A percentile compares a stretch with the other conserved stretches of the same genome.
Conservation (phyloP, 2,113 vertebrate species). For the Antechinus flavipes region DNA sequence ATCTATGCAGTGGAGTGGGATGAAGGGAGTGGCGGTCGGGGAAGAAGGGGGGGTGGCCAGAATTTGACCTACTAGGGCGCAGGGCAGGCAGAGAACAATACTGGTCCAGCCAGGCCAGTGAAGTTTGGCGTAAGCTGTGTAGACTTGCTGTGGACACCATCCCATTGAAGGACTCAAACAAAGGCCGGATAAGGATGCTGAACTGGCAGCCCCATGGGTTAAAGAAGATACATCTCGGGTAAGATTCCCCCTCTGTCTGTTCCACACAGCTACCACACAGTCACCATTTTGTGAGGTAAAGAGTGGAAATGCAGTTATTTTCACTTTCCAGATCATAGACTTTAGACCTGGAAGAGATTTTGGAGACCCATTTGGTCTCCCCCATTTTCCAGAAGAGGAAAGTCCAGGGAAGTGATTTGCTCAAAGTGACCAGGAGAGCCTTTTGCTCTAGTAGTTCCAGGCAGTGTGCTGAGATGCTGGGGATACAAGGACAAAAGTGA, state of each 20-base stretch:
- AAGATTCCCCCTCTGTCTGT: neutral
- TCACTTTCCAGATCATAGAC: too few relatives aligned
- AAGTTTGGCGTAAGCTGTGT: slow-evolving; percentile 93
- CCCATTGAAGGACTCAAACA: slow-evolving; percentile 97
- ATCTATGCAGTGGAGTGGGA: neutral
- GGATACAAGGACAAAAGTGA: too few relatives aligned
- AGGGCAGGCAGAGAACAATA: slow-evolving; percentile 94
- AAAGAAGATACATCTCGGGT: slow-evolving; percentile 79
- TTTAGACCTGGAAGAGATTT: too few relatives aligned
- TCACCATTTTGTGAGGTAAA: too few relatives aligned
- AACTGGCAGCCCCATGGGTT: slow-evolving; percentile 88
- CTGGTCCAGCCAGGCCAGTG: slow-evolving; percentile 95
- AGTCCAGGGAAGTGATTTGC: too few relatives aligned
- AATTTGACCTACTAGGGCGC: slow-evolving; percentile 90
- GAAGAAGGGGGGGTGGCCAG: neutral
- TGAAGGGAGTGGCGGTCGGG: neutral
- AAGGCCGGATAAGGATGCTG: slow-evolving; percentile 95
- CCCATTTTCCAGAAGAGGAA: too few relatives aligned
- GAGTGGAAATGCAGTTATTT: too few relatives aligned
- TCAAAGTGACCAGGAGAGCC: too few relatives aligned
- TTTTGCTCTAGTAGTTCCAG: too few relatives aligned
- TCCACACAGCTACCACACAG: neutral
- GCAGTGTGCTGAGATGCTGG: too few relatives aligned
- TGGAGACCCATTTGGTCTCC: too few relatives aligned
- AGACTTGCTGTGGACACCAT: slow-evolving; percentile 96